Base-by-base conservation (phyloP, 2,113 vertebrate species). In the Microcebus jonahi region DNA sequence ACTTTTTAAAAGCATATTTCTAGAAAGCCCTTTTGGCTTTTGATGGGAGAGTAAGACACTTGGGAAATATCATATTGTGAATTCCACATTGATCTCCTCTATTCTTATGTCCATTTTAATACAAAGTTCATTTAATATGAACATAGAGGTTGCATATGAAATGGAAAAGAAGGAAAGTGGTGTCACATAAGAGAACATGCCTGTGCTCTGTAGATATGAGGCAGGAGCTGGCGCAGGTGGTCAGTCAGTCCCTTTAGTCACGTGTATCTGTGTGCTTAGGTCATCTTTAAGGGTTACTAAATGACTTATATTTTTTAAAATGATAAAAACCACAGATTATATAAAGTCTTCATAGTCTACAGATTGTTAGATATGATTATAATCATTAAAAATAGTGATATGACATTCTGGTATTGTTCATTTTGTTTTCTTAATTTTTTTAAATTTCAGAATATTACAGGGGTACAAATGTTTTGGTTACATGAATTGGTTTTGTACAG, bases 121-220 rank as follows among this genome's bases (percentile, higher is more conserved):
- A 84, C 2, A 63, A 67, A 88, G 57, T 31, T 75, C 3, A 34
- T 53, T 94, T 65, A 83, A 48, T 80, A 29, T 55, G 34, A 89
- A 75, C 5, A 31, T 84, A 31, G 39, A 45, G 42, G 36, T 63
- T 36, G 55, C 8, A 68, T 21, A 39, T 7, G 36, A 59, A 86
- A 76, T 25, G 10, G 12, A 48, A 81, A 71, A 61, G 18, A 48
- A 42, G 27, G 42, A 27, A 70, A 73, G 18, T 50, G 6, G 8
- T 45, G 0, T 93, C 20, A 48, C 12, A 10, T 5, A 70, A 96
- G 15, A 6, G 8, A 61, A 29, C 3, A 25, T 9, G 13, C 6
- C 70, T 2, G 0, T 42, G 34, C 2, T 1, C 0, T 3, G 0
- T 29, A 20, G 1, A 2, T 13, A 34, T 14, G 23, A 71, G 4